Evolutionary conservation across 2,888 invertebrate genomes (phyloP), one percentile per base, ranked within the genome.

Genomic region (Nomada fucata): DNA sequence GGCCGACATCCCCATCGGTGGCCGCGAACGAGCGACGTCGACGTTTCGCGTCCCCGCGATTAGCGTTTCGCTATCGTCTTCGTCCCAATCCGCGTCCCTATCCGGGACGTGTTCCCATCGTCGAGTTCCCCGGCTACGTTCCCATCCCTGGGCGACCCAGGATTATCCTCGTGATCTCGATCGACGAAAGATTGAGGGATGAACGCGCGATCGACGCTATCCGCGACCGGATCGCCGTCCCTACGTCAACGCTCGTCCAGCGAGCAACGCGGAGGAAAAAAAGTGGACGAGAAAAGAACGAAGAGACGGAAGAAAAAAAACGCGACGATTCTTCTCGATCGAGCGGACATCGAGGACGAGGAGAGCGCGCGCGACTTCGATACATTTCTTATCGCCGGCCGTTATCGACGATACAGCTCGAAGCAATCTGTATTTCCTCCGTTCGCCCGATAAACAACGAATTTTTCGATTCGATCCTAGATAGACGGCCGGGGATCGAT

Each of bases 11-110:
- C 67, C 76, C 75, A 65, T 70, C 81, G 81, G 47, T 47, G 55
- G 73, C 64, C 79, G 79, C 53, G 52, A 60, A 78, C 68, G 69
- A 73, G 65, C 82, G n/a, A 73, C 83, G 89, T 89, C 89, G 89
- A 80, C 87, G 83, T 1, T 47, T 60, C 59, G 57, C 20, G 36
- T 18, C 52, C 68, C 3, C 23, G 42, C 69, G 13, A 42, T 52
- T 53, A 18, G 13, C 52, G 26, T 9, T 71, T 15, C 47, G 9
- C 23, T 36, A 10, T 15, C 23, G 23, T 60, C 9, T 20, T 11
- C 13, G 11, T 20, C 23, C 20, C 55, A 15, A 23, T 13, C 55
- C n/a, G n/a, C n/a, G n/a, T n/a, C n/a, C n/a, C n/a, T n/a, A n/a
- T n/a, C n/a, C n/a, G n/a, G n/a, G n/a, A n/a, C n/a, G n/a, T n/a